These are phyloP conservation scores for Meloidogyne exigua DNA, from an alignment of 1,140 invertebrate genomes.

Conservation along the genomic window DNA sequence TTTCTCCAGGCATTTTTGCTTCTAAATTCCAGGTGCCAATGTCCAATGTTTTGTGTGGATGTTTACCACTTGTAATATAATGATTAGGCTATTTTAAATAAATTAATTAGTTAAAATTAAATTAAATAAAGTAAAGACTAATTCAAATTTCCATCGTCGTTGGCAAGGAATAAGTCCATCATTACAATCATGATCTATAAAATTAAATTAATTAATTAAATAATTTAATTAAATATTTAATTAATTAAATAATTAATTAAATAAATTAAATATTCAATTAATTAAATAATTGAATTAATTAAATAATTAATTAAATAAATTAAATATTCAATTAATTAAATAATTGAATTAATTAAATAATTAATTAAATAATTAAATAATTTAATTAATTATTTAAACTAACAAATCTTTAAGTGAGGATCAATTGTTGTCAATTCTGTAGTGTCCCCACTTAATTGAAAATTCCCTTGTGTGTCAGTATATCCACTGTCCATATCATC, in stretches of 20 bases:
- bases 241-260: too few relatives aligned
- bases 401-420: constrained; percentile 60
- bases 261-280: too few relatives aligned
- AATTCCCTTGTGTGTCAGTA: constrained; percentile 53
- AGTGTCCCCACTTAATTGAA: constrained; percentile 54
- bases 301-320: too few relatives aligned
- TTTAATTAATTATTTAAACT: too few relatives aligned
- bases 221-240: too few relatives aligned
- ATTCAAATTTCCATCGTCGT: constrained; percentile 63
- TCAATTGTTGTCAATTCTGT: constrained; percentile 62
- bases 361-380: too few relatives aligned
- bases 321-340: too few relatives aligned
- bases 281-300: too few relatives aligned
- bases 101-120: not conserved
- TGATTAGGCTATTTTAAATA: constrained; percentile 45
- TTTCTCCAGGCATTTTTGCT: constrained; percentile 57
- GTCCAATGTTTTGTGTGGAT: constrained; percentile 51
- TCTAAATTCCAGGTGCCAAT: constrained; percentile 63
- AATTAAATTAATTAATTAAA: not conserved
- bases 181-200: constrained; percentile 59
- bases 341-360: too few relatives aligned
- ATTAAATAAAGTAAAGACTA: constrained; percentile 18
- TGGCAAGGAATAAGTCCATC: constrained; percentile 62
- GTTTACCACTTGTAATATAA: constrained; percentile 55
- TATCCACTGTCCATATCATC: constrained; percentile 56